phyloP scores from a whole-genome alignment of 2,113 vertebrate genomes.

The Rhinopomastus cyanomelas region DNA sequence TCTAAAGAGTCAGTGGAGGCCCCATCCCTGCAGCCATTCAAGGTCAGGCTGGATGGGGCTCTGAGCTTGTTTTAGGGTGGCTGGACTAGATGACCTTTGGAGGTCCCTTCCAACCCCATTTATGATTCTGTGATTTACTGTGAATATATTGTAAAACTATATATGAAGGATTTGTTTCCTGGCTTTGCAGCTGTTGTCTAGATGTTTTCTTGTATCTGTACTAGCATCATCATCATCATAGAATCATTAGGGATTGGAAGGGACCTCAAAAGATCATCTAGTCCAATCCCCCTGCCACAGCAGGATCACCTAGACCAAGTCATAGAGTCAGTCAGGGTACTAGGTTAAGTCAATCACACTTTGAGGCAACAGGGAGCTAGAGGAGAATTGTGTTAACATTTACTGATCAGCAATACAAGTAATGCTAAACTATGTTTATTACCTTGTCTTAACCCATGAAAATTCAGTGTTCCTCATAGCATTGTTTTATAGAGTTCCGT shows the following conservation, averaged over 20 bases:
- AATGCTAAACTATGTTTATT: neutral
- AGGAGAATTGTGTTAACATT: neutral
- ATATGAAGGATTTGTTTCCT: slow-evolving; percentile 4
- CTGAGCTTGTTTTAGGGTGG: too few relatives aligned
- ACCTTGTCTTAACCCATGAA: neutral
- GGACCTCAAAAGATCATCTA: too few relatives aligned
- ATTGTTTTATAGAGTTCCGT: neutral
- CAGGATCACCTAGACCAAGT: too few relatives aligned
- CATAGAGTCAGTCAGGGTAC: too few relatives aligned
- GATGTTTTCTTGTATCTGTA: slow-evolving; percentile 39
- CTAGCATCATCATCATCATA: too few relatives aligned
- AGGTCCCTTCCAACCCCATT: too few relatives aligned
- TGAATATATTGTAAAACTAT: neutral
- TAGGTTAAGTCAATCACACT: slow-evolving; percentile 34
- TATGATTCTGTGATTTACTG: neutral
- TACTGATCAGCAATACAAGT: neutral
- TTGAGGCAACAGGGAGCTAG: neutral
- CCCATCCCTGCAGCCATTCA: too few relatives aligned
- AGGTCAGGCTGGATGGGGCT: too few relatives aligned
- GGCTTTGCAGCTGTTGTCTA: neutral
- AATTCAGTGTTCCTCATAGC: neutral
- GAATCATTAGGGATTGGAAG: too few relatives aligned
- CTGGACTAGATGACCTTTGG: too few relatives aligned
- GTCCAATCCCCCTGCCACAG: too few relatives aligned
- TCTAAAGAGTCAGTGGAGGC: too few relatives aligned